A percentile compares a stretch with the other conserved stretches of the same genome.
Conservation (phyloP, 2,797 vertebrate species). For the Dallia pectoralis region DNA sequence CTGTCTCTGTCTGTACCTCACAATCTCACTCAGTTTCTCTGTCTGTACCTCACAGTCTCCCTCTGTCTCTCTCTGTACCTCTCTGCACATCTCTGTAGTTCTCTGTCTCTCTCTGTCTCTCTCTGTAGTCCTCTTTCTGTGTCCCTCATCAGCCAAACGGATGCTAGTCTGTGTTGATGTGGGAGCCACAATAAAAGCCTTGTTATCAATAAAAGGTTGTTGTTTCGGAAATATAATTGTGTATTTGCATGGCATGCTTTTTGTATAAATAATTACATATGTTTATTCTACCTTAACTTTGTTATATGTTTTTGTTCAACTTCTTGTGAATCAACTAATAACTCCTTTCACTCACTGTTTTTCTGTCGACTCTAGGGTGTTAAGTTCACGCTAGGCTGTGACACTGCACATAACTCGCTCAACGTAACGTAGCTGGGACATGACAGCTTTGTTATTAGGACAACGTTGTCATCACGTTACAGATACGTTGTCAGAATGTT, state of each 20-base stretch:
- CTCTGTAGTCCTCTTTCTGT: slow-evolving; percentile 34
- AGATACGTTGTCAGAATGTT: slow-evolving; percentile 59
- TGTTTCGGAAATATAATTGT: slow-evolving; percentile 39
- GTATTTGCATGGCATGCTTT: slow-evolving; percentile 76
- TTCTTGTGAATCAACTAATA: slow-evolving; percentile 59
- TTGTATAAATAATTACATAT: slow-evolving; percentile 51
- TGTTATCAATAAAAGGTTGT: slow-evolving; percentile 32
- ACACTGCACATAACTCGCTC: slow-evolving; percentile 58
- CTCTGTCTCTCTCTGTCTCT: slow-evolving; percentile 59
- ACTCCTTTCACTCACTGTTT: slow-evolving; percentile 24
- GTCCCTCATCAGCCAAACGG: not conserved
- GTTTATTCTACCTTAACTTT: slow-evolving; percentile 43
- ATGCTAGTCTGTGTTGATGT: slow-evolving; percentile 4
- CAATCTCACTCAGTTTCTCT: no score
- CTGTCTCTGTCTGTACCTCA: no score
- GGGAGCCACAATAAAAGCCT: slow-evolving; percentile 17
- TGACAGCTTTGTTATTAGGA: slow-evolving; percentile 5
- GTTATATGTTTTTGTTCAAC: slow-evolving; percentile 53
- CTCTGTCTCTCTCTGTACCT: slow-evolving; percentile 28
- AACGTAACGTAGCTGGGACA: slow-evolving; percentile 48
- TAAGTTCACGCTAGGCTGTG: slow-evolving; percentile 48
- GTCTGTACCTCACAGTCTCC: no score
- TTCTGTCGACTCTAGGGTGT: slow-evolving; percentile 49
- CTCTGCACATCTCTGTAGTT: slow-evolving; percentile 56
- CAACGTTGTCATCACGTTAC: slow-evolving; percentile 17